Evolutionary conservation across 2,888 invertebrate species (phyloP), one percentile per base, ranked within the genome.

Genomic region (Athalia circularis): DNA sequence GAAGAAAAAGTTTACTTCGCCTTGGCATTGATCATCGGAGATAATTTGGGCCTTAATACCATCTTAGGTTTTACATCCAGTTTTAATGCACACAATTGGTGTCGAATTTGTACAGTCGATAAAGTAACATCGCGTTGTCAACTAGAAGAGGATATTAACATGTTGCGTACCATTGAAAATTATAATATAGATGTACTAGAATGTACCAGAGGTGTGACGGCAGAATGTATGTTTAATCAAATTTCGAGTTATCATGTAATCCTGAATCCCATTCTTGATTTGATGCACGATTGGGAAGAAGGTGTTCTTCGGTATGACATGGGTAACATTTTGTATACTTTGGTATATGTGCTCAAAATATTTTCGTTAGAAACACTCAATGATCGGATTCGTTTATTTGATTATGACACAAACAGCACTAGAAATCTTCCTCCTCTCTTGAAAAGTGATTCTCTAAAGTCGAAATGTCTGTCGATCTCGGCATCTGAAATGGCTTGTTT

Each of bases 281-380:
- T 82, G 1, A 83, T 83, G 80, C 83, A 83, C 72, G 82, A 82
- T 65, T 29, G 79, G 5, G 62, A 79, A 11, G 81, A 82, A 77
- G 83, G 81, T 6, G 76, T 81, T 11, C 70, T 78, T 48, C 65
- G 77, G 64, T 79, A 76, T 59, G 81, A 82, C 64, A 78, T 82
- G 64, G 77, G 70, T 29, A 75, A 72, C 15, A 79, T 79, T 29
- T 75, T 81, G 29, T 59, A 77, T 29, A 77, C 80, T 79, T 81
- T 77, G 15, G 62, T 80, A 48, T 65, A 65, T 57, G 59, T 65
- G 11, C 61, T 67, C 62, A 48, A 77, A 76, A 65, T 65, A 13
- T 9, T 65, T 13, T 48, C 65, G 4, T 50, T 65, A 15, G 65
- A 50, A 65, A 65, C 65, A 3, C 13, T 65, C 65, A 65, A 65